Evolutionary conservation across 2,113 vertebrate genomes (phyloP).

Genomic region (Regulus satrapa): DNA sequence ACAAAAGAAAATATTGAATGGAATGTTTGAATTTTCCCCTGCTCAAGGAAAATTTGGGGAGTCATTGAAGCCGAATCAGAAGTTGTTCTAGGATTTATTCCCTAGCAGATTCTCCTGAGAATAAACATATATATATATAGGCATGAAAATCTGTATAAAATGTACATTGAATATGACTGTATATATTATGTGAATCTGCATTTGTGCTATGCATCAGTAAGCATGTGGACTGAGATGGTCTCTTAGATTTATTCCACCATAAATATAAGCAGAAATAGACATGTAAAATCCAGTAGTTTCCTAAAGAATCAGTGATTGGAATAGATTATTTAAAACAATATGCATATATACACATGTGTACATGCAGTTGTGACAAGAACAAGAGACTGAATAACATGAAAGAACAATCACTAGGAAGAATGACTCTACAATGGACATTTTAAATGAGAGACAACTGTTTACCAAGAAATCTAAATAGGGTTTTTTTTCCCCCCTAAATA

Average conservation of each 20-base stretch:
- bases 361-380: not conserved
- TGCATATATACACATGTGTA: not conserved
- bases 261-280: not conserved
- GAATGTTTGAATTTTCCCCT: not conserved
- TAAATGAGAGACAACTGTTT: not conserved
- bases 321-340: not conserved
- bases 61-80: not conserved
- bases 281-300: not conserved
- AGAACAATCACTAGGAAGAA: not conserved
- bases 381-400: not conserved
- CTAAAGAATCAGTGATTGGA: not conserved
- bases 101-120: not conserved
- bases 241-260: not conserved
- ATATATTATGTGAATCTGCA: no score
- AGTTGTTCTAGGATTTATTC: not conserved
- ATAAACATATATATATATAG: not conserved
- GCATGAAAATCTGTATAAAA: not conserved
- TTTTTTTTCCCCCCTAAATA: not conserved
- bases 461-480: not conserved
- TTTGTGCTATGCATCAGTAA: not conserved
- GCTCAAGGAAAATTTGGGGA: not conserved
- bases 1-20: not conserved
- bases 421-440: not conserved
- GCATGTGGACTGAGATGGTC: not conserved
- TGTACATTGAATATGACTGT: no score